Conservation (phyloP, 2,888 invertebrate species). For the Ophraella communa region DNA sequence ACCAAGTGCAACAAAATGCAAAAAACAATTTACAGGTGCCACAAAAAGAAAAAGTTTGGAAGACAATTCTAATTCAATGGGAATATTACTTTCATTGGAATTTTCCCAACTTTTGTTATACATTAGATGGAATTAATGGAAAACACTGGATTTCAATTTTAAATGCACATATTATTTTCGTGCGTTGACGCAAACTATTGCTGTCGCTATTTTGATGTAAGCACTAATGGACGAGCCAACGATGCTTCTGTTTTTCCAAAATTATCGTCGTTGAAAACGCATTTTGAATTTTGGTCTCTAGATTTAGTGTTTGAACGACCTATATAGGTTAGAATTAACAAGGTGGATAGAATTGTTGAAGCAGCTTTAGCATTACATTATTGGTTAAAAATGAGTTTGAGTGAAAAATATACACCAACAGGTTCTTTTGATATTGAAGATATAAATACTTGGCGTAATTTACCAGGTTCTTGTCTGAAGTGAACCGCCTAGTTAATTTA, state of each 20-base stretch:
- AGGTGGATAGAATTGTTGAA: conserved; percentile 26
- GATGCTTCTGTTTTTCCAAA: conserved; percentile 9
- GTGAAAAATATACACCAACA: too few relatives aligned
- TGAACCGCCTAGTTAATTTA: too few relatives aligned
- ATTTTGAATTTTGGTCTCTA: conserved; percentile 23
- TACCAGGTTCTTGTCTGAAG: too few relatives aligned
- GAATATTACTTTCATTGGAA: background rate
- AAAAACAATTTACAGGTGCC: background rate
- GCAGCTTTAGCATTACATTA: conserved; percentile 31
- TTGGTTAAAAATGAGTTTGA: too few relatives aligned
- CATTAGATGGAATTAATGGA: too few relatives aligned
- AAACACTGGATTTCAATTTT: too few relatives aligned
- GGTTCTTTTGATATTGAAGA: conserved; percentile 34
- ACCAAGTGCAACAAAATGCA: too few relatives aligned
- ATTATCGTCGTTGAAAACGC: conserved; percentile 28
- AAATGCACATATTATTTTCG: background rate
- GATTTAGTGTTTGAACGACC: conserved; percentile 22
- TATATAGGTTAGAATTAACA: conserved; percentile 19
- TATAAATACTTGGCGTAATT: conserved; percentile 23
- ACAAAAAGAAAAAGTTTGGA: background rate
- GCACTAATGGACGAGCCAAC: conserved; percentile 30
- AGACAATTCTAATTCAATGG: background rate
- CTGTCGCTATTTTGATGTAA: conserved; percentile 31
- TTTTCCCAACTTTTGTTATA: too few relatives aligned
- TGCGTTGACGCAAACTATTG: conserved; percentile 24